Evolutionary conservation across 1,140 invertebrate genomes (phyloP), one percentile per base, ranked within the genome.

Genomic region (Teleopsis dalmanni): DNA sequence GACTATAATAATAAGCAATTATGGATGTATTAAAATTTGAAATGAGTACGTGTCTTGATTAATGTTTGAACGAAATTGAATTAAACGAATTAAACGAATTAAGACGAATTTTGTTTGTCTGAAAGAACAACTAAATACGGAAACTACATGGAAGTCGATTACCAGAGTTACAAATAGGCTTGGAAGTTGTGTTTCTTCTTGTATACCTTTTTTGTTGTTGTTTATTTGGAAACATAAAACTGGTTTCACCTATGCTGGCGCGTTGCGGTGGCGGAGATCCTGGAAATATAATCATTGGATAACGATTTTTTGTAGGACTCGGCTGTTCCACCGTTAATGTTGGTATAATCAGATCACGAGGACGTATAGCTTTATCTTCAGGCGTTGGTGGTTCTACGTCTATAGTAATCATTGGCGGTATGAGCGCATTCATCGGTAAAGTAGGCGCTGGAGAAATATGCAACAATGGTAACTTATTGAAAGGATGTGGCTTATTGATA

Each of bases 221-320:
- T 49, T 58, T 59, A 47, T 59, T 55, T 9, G 66, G 70, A 53
- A 74, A 74, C 52, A 66, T 68, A 51, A 72, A 72, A 49, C 58
- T 63, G 13, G 56, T 59, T 56, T 65, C 65, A 48, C 58, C 62
- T 38, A 60, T 72, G 22, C 72, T 73, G 8, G 75, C 72, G 57
- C 76, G 62, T 52, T 77, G 75, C 1, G 80, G 81, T 9, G 81
- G 81, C 3, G 81, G 81, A 8, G 81, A 82, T 1, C 81, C 80
- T 1, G 71, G 73, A 29, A 72, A 65, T 37, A 62, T 57, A 3
- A 68, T 52, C 23, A 62, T 52, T 11, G 71, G 69, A 18, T 68
- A 53, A 16, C 61, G 57, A 45, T 67, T 65, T 29, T 59, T 62
- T 2, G 74, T 76, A 18, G 81, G 81, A 3, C 79, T 81, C 1